phyloP scores from a whole-genome alignment of 2,797 vertebrate genomes.

The Labeo calbasu region DNA sequence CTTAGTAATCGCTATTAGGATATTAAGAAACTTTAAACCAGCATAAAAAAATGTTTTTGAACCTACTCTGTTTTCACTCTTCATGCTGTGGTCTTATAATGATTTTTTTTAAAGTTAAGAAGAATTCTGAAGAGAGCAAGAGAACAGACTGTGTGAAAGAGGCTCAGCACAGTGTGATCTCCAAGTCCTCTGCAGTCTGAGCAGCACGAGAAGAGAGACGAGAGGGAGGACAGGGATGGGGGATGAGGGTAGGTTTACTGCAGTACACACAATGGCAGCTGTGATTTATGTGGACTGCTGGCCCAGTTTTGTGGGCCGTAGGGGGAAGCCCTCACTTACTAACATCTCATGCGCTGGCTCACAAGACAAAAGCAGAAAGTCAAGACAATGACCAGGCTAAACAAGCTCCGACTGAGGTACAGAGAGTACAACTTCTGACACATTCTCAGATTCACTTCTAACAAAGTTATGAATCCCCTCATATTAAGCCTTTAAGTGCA shows the following conservation, averaged over 20 bases:
- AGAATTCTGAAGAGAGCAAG: neutral
- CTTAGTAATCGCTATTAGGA: neutral
- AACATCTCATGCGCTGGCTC: constrained; percentile 12
- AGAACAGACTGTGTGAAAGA: constrained; percentile 20
- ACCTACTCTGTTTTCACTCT: neutral
- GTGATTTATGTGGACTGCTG: constrained; percentile 73
- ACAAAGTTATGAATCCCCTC: neutral
- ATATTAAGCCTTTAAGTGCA: neutral
- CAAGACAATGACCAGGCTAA: constrained; percentile 27
- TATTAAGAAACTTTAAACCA: neutral
- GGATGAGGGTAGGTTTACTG: constrained; percentile 60
- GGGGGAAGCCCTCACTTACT: constrained; percentile 54
- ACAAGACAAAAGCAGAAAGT: constrained; percentile 49
- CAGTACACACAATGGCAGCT: constrained; percentile 70
- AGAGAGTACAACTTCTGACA: neutral
- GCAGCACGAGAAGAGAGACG: constrained; percentile 11
- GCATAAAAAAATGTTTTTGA: neutral
- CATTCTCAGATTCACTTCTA: neutral
- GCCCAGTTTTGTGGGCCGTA: constrained; percentile 64
- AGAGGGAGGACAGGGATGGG: constrained; percentile 30
- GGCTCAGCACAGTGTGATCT: constrained; percentile 5
- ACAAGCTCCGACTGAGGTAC: neutral
- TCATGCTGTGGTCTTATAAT: neutral
- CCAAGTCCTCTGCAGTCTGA: constrained; percentile 38
- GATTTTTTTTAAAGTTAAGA: neutral